Percentiles rank a stretch among this genome's conserved stretches.
phyloP scores from a whole-genome alignment of 1,140 invertebrate species.

The Laupala kohalensis region DNA sequence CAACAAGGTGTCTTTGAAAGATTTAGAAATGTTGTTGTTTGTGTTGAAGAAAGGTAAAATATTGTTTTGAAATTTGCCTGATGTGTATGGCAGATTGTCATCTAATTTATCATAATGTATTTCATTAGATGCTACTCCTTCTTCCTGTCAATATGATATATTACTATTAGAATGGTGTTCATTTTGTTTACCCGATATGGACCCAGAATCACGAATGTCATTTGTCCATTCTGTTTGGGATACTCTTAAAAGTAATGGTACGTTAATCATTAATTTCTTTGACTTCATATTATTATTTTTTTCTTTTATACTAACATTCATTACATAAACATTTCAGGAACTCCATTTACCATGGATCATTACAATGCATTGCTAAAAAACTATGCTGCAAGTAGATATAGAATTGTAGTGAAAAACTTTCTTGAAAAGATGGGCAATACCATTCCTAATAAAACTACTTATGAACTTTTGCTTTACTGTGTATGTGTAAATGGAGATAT shows the following conservation, averaged over 20 bases:
- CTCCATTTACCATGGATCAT: not conserved
- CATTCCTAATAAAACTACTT: conserved; percentile 31
- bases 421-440: conserved; percentile 20
- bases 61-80: not conserved
- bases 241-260: not conserved
- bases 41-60: not conserved
- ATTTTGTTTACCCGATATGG: not conserved
- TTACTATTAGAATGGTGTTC: not conserved
- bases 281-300: not conserved
- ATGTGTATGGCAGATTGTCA: not conserved
- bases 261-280: not conserved
- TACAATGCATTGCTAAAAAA: not conserved
- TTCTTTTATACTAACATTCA: not conserved
- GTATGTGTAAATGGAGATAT: conserved; percentile 42
- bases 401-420: conserved; percentile 12
- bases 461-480: conserved; percentile 32
- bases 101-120: not conserved
- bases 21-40: not conserved
- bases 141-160: not conserved
- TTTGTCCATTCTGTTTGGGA: not conserved
- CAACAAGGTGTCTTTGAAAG: not conserved
- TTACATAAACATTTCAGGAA: not conserved
- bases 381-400: not conserved
- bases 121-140: too few species aligned
- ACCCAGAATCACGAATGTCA: not conserved